phyloP scores from a whole-genome alignment of 2,113 vertebrate genomes.

The Microcebus murinus region DNA sequence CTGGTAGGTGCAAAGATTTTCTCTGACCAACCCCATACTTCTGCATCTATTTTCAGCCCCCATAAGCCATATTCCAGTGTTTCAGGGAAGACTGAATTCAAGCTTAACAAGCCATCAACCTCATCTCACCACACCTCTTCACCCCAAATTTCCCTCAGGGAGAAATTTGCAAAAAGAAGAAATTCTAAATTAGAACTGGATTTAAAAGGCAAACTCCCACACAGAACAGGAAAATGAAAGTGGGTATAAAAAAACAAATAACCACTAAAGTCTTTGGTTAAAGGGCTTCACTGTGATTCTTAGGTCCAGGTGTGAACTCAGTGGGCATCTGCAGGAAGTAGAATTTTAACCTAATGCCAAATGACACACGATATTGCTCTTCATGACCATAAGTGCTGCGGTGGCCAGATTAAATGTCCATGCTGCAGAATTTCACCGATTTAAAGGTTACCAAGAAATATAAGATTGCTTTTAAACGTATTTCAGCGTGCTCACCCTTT shows the following conservation, averaged over 20 bases:
- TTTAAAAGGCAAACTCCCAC: slow-evolving; percentile 4
- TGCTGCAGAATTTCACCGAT: background rate
- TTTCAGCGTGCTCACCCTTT: background rate
- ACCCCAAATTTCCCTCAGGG: background rate
- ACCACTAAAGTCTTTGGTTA: background rate
- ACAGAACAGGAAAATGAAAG: background rate
- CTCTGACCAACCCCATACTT: background rate
- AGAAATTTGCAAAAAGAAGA: background rate
- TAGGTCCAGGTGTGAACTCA: background rate
- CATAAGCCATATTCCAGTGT: slow-evolving; percentile 41
- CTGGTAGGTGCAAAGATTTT: slow-evolving; percentile 18
- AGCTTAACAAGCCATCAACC: slow-evolving; percentile 36
- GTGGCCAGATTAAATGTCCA: background rate
- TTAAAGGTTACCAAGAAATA: background rate
- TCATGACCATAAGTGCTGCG: background rate
- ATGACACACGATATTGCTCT: background rate
- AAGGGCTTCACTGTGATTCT: background rate
- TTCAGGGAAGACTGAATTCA: slow-evolving; percentile 54
- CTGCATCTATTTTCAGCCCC: slow-evolving; percentile 45
- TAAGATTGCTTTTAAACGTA: background rate
- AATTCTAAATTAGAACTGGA: slow-evolving; percentile 35
- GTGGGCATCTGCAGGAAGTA: background rate
- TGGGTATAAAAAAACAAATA: background rate
- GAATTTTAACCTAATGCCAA: background rate
- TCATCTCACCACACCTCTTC: background rate